Evolutionary conservation across 2,797 vertebrate species (phyloP).

Genomic region (Xiphorhynchus erythropygius): DNA sequence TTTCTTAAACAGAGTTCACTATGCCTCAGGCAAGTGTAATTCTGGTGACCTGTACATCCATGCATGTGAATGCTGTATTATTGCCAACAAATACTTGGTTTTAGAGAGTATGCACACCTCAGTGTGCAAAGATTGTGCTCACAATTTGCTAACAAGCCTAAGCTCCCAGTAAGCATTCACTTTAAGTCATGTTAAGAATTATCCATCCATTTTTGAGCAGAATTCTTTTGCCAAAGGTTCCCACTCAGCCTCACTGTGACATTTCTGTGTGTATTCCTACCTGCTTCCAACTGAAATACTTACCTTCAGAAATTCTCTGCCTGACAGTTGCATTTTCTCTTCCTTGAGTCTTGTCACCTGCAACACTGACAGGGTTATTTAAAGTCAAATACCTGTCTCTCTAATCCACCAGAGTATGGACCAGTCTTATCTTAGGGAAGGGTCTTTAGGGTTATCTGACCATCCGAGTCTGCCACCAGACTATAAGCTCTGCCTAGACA

Average conservation of each 20-base stretch:
- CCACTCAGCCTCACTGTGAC: not conserved
- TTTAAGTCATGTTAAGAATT: not conserved
- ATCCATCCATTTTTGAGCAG: not conserved
- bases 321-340: not conserved
- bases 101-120: not conserved
- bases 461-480: not conserved
- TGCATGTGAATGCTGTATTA: not conserved
- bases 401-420: not conserved
- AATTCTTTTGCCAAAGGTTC: not conserved
- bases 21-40: not conserved
- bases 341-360: not conserved
- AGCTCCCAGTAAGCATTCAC: not conserved
- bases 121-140: not conserved
- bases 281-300: not conserved
- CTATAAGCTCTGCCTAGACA: not conserved
- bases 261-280: not conserved
- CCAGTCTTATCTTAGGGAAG: not conserved
- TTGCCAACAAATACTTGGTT: accelerated
- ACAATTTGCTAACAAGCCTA: not conserved
- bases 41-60: not conserved
- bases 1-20: not conserved
- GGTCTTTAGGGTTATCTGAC: not conserved
- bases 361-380: not conserved
- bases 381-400: not conserved
- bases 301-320: not conserved